phyloP scores from a whole-genome alignment of 2,113 vertebrate genomes.

The Taxidea taxus region DNA sequence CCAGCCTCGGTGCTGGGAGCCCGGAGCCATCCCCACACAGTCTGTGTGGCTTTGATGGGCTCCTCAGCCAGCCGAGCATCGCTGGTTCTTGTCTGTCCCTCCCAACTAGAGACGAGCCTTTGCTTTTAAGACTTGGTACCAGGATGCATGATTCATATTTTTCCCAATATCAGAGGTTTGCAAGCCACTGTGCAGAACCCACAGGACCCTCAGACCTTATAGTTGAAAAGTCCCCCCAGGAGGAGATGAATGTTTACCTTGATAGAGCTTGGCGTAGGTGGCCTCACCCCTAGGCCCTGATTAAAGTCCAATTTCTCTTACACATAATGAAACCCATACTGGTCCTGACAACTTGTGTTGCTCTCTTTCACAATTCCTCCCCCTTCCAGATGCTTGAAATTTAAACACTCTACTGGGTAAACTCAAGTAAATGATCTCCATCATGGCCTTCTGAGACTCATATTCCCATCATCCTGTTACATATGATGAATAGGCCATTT shows the following conservation, averaged over 20 bases:
- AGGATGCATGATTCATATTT: neutral
- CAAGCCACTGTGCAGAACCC: neutral
- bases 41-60: accelerated
- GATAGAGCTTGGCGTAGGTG: accelerated
- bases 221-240: too few relatives aligned
- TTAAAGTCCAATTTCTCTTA: neutral
- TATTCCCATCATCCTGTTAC: neutral
- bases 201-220: neutral
- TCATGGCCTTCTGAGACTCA: neutral
- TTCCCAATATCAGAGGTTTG: neutral
- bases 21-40: neutral
- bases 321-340: neutral
- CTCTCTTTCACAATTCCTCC: neutral
- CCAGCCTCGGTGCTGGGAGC: slow-evolving; percentile 29
- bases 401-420: neutral
- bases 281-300: neutral
- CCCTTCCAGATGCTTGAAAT: neutral
- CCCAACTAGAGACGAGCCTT: neutral
- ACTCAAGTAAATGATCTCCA: neutral
- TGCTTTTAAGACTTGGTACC: neutral
- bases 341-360: neutral
- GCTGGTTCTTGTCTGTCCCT: accelerated
- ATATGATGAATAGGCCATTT: accelerated
- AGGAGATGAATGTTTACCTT: neutral
- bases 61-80: accelerated